A percentile compares a stretch with the other conserved stretches of the same genome.
Evolutionary conservation across 1,140 invertebrate genomes (phyloP).

Genomic region (Drosophila sproati): DNA sequence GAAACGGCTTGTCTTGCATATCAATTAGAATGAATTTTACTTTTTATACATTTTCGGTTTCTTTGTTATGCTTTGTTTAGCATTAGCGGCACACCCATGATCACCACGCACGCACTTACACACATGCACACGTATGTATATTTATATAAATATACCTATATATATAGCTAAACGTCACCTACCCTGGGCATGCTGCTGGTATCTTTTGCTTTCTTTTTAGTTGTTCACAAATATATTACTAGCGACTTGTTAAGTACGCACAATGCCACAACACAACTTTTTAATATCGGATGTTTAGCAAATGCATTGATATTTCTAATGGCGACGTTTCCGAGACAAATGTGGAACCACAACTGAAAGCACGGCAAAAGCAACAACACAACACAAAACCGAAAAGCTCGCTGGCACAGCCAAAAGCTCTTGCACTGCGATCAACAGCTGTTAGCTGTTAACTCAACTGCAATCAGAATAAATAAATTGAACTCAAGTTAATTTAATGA

Average conservation of each 20-base stretch:
- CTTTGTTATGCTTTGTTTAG: conserved; percentile 41
- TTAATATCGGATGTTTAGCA: conserved; percentile 25
- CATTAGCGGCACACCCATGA: conserved; percentile 32
- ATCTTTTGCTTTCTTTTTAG: conserved; percentile 30
- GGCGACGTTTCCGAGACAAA: conserved; percentile 63
- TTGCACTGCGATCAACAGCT: conserved; percentile 22
- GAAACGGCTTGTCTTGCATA: conserved; percentile 12
- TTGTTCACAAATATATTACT: conserved; percentile 25
- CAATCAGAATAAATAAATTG: not conserved
- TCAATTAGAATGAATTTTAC: conserved; percentile 19
- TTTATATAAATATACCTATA: not conserved
- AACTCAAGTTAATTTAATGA: conserved; percentile 21
- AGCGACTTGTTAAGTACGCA: conserved; percentile 22
- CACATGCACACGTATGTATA: conserved; percentile 3
- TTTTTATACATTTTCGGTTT: not conserved
- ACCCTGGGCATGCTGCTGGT: conserved; percentile 68
- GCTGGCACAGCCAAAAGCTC: conserved; percentile 35
- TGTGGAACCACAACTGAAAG: conserved; percentile 63
- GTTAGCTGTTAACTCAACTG: conserved; percentile 21
- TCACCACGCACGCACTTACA: conserved; percentile 22
- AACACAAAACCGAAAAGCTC: conserved; percentile 39
- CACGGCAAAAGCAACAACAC: conserved; percentile 36
- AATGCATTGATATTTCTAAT: conserved; percentile 30
- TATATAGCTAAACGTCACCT: conserved; percentile 37
- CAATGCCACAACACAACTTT: conserved; percentile 15